Base-by-base conservation (phyloP, 2,888 invertebrate genomes). In the Perithous albicinctus region DNA sequence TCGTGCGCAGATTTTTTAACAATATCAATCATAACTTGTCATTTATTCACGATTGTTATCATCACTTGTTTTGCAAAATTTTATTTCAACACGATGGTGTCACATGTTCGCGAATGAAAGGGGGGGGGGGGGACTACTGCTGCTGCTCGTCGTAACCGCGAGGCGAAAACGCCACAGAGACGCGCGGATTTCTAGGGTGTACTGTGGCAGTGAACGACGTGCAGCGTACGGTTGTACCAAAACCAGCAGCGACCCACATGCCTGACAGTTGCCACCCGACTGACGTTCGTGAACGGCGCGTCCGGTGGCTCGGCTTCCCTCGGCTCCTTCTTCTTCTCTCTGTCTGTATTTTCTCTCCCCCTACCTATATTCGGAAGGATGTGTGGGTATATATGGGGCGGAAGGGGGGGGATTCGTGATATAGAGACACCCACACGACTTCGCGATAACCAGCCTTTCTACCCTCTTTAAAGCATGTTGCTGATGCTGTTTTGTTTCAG, bases 261-360 rank as follows among this genome's bases (percentile, higher is more conserved):
- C 87, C 84, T 85, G 88, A 90, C 88, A 88, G 91, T 92, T 91
- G 90, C 92, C 91, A 92, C 90, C 91, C 92, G 89, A 92, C 92
- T 92, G 90, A 88, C 85, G 85, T 82, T 85, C 78, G 48, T 46
- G 67, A 67, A 67, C 77, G 15, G 51, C 75, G 59, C 70, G 76
- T 84, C 81, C 83, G 79, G 78, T 76, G 59, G 80, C 78, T 80
- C 63, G 78, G 76, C 75, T 74, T 67, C 72, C 51, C 72, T 85
- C 82, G 77, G 80, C 83, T 23, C 26, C 2, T 7, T 5, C 35
- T 35, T 15, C 18, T 8, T 0, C 32, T n/a, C n/a, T n/a, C n/a
- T n/a, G n/a, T n/a, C n/a, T n/a, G n/a, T n/a, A n/a, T n/a, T n/a
- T n/a, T n/a, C n/a, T n/a, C 56, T 29, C 54, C 23, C 54, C 20